Percentiles rank a stretch among this genome's conserved stretches.
phyloP scores from a whole-genome alignment of 2,888 invertebrate genomes.

The Sphinx pinastri region DNA sequence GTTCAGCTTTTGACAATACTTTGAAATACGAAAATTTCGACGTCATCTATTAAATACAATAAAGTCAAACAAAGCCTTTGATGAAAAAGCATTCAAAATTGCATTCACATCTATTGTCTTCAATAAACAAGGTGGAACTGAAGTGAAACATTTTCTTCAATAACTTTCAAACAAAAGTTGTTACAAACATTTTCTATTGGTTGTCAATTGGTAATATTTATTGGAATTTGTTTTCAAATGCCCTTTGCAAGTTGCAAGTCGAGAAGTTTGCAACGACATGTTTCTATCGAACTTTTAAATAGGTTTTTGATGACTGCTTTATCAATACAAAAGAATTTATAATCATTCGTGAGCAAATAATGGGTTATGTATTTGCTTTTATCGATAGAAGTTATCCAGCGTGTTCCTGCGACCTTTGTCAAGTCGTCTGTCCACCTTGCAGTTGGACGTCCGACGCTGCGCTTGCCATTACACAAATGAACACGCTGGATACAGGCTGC shows the following conservation, averaged over 20 bases:
- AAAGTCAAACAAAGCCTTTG: background rate
- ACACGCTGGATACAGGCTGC: no score
- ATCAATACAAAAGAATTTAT: background rate
- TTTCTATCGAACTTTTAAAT: constrained; percentile 15
- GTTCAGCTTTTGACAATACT: no score
- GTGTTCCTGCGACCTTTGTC: no score
- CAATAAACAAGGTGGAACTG: constrained; percentile 6
- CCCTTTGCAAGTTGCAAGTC: constrained; percentile 33
- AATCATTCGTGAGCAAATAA: no score
- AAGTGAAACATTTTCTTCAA: constrained; percentile 18
- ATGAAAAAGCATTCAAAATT: background rate
- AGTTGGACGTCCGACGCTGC: no score
- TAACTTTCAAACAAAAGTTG: constrained; percentile 29
- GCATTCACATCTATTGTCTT: constrained; percentile 8
- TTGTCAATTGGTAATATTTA: constrained; percentile 38
- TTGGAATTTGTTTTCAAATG: constrained; percentile 35
- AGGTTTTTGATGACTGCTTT: constrained; percentile 22
- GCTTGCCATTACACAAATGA: no score
- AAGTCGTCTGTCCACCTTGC: no score
- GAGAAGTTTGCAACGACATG: constrained; percentile 6
- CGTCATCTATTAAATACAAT: background rate
- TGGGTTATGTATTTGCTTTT: no score
- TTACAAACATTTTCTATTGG: constrained; percentile 33
- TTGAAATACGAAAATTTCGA: background rate
- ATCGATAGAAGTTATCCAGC: no score